Conservation (phyloP, 2,888 invertebrate genomes). For the Eupithecia centaureata region DNA sequence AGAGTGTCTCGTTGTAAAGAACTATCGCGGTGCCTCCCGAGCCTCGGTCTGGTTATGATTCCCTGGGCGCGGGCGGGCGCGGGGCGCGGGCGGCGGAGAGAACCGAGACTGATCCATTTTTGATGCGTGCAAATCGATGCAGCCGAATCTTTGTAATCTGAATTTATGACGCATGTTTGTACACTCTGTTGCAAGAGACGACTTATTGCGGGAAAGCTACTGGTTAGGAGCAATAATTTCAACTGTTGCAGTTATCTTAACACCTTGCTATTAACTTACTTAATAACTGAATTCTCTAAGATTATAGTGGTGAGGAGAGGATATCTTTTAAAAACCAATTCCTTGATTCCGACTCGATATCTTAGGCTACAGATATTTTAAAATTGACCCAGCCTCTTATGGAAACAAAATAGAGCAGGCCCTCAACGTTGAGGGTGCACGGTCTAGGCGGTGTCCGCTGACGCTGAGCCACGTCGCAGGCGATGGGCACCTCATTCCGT, state of each 20-base stretch:
- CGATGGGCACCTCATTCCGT: constrained; percentile 46
- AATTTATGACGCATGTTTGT: constrained; percentile 54
- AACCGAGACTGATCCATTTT: constrained; percentile 68
- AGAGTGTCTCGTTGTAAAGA: neutral
- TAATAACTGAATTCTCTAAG: neutral
- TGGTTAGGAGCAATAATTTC: neutral
- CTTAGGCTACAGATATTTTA: no score
- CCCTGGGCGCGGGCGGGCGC: neutral
- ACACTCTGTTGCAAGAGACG: neutral
- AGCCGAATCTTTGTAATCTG: constrained; percentile 60
- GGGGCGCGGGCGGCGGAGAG: constrained; percentile 58
- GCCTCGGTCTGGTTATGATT: neutral
- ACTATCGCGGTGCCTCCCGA: neutral
- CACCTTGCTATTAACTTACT: neutral
- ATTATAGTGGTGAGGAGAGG: neutral
- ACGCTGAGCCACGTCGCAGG: constrained; percentile 44
- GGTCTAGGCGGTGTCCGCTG: no score
- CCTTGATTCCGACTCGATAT: no score
- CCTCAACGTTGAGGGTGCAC: no score
- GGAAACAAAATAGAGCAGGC: no score
- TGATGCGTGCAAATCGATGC: constrained; percentile 76
- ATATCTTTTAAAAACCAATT: no score
- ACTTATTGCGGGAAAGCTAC: neutral
- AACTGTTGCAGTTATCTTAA: neutral
- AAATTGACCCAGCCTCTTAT: no score